Evolutionary conservation across 2,888 invertebrate species (phyloP), one percentile per base, ranked within the genome.

Genomic region (Idaea straminata): DNA sequence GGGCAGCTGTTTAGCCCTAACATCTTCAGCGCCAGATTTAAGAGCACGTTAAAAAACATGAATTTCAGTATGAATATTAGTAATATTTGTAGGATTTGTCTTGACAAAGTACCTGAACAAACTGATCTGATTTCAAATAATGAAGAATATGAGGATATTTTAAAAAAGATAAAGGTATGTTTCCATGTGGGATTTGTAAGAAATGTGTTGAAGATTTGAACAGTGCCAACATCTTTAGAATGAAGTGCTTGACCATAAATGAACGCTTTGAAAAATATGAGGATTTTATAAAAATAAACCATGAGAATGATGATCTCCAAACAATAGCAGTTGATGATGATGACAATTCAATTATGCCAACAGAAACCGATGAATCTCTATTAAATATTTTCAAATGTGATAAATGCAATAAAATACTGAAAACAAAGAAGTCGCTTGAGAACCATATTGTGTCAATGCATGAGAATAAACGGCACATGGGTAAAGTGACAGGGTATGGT

Each of bases 401-500:
- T 59, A 67, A 81, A 15, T 91, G 91, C 72, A 76, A 82, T 57
- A 91, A 89, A 76, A 70, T 80, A 47, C 77, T 91, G 7, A 91
- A 87, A 72, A 82, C 85, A 36, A 82, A 80, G 67, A 67, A 73
- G 62, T 87, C 91, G 25, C 77, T 93, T 25, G 62, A 75, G 5
- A 90, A 83, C 67, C 93, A 93, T 69, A 83, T 81, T 69, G 73
- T 83, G 57, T 80, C 79, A 60, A 89, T 91, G 88, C 92, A 93
- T 71, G 79, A 87, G 69, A 87, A 86, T 65, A 84, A 86, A 63
- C 86, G 84, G 68, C 84, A 86, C 72, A 67, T 80, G 36, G 90
- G 91, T 4, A 86, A 77, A 72, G 86, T 92, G 0, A 86, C 87
- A 59, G 93, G 92, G 4, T 87, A 77, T 80, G 92, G 92, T 36